Base-by-base conservation (phyloP, 2,888 invertebrate genomes). In the Pseudococcus jackbeardsleyi region DNA sequence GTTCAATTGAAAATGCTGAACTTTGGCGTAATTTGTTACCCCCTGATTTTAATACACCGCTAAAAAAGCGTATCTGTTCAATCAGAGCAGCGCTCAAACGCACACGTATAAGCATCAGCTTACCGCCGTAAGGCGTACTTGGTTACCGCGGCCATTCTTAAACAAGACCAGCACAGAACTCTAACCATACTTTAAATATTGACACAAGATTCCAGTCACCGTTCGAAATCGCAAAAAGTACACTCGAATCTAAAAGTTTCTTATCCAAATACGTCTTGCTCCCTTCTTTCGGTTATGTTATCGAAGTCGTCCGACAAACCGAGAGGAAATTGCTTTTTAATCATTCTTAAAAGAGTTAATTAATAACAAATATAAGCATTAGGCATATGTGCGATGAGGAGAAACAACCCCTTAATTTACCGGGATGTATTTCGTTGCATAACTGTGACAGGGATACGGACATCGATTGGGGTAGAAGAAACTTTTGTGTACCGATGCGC, bases 171-270 rank as follows among this genome's bases (percentile, higher is more conserved):
- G 33, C 84, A 17, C 15, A 85, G 54, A 33, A 48, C 84, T 50
- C 50, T 59, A 68, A 86, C 85, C 85, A 86, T 68, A 59, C 39
- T 86, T 86, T 42, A 86, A 86, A 86, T 86, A 86, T 86, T 86
- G 85, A 86, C 85, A 46, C 46, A 86, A 39, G 85, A 86, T 59
- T 86, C 59, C 64, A 86, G 64, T 59, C 64, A 68, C 39, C 85
- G 85, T 86, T 86, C 59, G 42, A 86, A 64, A 86, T 86, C 68
- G 85, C 85, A 86, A 86, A 86, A 86, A 86, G 85, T 86, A 86
- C 85, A 86, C 54, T 86, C 85, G 33, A 86, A 64, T 86, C 46
- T 54, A 68, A 86, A 86, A 86, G 85, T 86, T 86, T 68, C 39
- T 86, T 86, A 86, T 39, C 68, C 85, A 86, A 86, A 86, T 86